phyloP scores from a whole-genome alignment of 2,797 vertebrate genomes.

The Champsocephalus gunnari region DNA sequence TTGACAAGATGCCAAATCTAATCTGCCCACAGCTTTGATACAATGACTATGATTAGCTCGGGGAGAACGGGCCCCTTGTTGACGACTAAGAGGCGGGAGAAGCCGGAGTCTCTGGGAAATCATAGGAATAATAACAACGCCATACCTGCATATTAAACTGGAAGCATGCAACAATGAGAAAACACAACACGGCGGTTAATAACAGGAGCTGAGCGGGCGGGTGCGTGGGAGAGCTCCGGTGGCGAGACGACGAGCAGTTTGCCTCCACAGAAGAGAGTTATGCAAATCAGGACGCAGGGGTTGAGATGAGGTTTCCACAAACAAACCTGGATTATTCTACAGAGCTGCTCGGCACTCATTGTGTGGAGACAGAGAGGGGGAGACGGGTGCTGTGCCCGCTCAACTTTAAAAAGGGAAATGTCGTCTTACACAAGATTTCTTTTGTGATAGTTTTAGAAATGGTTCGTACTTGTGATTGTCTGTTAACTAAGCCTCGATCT shows the following conservation, averaged over 20 bases:
- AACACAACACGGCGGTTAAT: conserved; percentile 71
- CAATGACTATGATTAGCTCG: conserved; percentile 67
- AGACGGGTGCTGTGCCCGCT: neutral
- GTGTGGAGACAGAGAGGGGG: neutral
- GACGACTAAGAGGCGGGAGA: conserved; percentile 57
- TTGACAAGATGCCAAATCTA: conserved; percentile 56
- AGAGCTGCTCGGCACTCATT: conserved; percentile 18
- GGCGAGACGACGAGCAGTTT: conserved; percentile 56
- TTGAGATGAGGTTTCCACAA: conserved; percentile 64
- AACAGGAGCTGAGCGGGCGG: conserved; percentile 51
- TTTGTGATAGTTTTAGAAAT: neutral
- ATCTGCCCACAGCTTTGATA: conserved; percentile 56
- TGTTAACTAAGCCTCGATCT: too few relatives aligned
- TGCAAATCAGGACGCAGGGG: conserved; percentile 57
- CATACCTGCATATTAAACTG: conserved; percentile 83
- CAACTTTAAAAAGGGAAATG: conserved; percentile 6
- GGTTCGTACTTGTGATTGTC: neutral
- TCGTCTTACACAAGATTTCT: neutral
- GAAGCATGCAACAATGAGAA: conserved; percentile 69
- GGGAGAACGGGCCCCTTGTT: conserved; percentile 61
- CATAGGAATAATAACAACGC: conserved; percentile 59
- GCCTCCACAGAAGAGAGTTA: conserved; percentile 67
- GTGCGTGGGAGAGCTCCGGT: conserved; percentile 65
- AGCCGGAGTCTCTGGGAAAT: conserved; percentile 58
- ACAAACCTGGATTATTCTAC: conserved; percentile 49